These are phyloP conservation scores for Leiothrix lutea DNA, from an alignment of 2,113 vertebrate species.

Conservation along the genomic window DNA sequence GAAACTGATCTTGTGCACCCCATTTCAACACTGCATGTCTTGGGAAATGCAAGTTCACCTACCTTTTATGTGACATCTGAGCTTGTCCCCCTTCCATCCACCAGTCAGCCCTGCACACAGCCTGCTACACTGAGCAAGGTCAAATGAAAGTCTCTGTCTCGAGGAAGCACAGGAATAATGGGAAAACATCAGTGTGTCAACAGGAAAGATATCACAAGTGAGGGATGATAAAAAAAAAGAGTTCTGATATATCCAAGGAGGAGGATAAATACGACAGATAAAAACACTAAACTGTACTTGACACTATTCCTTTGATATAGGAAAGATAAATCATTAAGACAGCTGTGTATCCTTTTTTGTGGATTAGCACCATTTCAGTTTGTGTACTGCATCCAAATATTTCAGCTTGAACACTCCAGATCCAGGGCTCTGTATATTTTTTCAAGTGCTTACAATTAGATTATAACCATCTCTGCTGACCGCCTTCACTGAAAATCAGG, in stretches of 20 bases:
- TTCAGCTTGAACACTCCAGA: not conserved
- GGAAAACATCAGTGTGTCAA: not conserved
- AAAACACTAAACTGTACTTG: not conserved
- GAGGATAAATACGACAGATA: not conserved
- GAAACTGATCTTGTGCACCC: not conserved
- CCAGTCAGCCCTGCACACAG: not conserved
- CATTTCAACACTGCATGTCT: not conserved
- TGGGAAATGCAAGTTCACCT: not conserved
- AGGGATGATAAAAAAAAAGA: not conserved
- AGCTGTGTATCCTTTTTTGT: not conserved
- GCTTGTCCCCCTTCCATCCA: not conserved
- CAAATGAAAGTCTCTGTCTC: not conserved
- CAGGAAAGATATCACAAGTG: not conserved
- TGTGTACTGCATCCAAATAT: not conserved
- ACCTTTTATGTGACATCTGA: slow-evolving; percentile 10
- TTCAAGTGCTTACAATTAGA: slow-evolving; percentile 20
- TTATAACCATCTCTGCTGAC: not conserved
- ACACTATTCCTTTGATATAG: not conserved
- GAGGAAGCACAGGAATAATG: not conserved
- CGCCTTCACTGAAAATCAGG: not conserved
- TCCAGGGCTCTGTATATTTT: not conserved
- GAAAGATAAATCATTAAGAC: not conserved
- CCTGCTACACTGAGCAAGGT: not conserved
- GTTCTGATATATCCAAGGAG: not conserved
- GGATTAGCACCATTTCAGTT: not conserved